Base-by-base conservation (phyloP, 2,113 vertebrate genomes). In the Bothrops jararaca region DNA sequence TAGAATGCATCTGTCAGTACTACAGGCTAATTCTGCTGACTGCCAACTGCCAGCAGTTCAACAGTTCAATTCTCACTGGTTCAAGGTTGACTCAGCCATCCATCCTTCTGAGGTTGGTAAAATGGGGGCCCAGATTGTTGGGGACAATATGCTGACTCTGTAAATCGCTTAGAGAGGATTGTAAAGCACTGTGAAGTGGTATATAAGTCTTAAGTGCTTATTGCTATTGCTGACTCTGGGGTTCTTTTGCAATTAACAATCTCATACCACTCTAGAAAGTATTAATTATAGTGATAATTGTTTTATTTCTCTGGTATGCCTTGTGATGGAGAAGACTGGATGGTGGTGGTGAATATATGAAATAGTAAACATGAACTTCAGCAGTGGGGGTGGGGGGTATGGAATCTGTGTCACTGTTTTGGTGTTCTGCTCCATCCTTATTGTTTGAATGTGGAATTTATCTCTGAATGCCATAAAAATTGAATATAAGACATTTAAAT, bases 371-470 rank as follows among this genome's bases (percentile, higher is more conserved):
- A 64, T 34, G 45, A 45, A 24, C 20, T 93, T 95, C 88, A 57
- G 15, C 15, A 57, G n/a, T 90, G 50, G 15, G 56, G 54, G 22
- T 95, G 50, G 91, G 90, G 90, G 93, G 26, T 95, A 95, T 89
- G 34, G 69, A 95, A 94, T 95, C 69, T 2, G 57, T 95, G 94
- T 96, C 96, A 95, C 96, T 95, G 56, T 42, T 94, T 96, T 80
- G 96, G 95, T 94, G 92, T 96, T 95, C 95, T 94, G 95, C 93
- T 92, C 93, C 93, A 93, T 80, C 93, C 95, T 89, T 95, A 95
- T 96, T 92, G 93, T 89, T 96, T 60, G 53, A 94, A 95, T 95
- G 94, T n/a, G 94, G 92, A 93, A 95, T 94, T 90, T 93, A 94
- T 90, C 50, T 95, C 93, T 88, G 93, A 94, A 18, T 89, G 1